phyloP scores from a whole-genome alignment of 2,113 vertebrate species.

The Sinocyclocheilus rhinocerous region DNA sequence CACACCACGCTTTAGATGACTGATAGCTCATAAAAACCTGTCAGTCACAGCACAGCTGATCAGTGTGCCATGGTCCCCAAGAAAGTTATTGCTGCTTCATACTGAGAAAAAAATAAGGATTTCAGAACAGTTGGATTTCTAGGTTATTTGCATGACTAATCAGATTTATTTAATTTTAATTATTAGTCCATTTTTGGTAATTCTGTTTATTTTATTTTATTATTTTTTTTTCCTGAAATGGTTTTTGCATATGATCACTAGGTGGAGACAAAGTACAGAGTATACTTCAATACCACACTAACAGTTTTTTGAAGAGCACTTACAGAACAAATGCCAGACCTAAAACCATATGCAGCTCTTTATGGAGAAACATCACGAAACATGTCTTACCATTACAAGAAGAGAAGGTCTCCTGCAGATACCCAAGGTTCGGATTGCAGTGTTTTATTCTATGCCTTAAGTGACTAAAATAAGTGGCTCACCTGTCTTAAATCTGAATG shows the following conservation, averaged over 20 bases:
- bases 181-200: neutral
- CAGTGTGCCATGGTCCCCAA: slow-evolving; percentile 39
- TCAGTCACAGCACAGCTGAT: slow-evolving; percentile 61
- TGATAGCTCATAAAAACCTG: slow-evolving; percentile 74
- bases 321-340: neutral
- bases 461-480: slow-evolving; percentile 35
- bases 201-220: neutral
- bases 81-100: neutral
- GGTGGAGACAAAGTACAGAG: slow-evolving; percentile 74
- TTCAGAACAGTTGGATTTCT: neutral
- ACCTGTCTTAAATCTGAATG: slow-evolving; percentile 49
- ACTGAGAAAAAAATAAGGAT: neutral
- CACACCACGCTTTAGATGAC: slow-evolving; percentile 67
- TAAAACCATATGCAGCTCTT: slow-evolving; percentile 19
- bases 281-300: slow-evolving; percentile 37
- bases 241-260: slow-evolving; percentile 55
- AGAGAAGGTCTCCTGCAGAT: neutral
- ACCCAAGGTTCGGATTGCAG: slow-evolving; percentile 33
- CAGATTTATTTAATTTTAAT: too few relatives aligned
- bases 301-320: neutral
- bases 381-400: slow-evolving; percentile 1
- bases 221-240: neutral
- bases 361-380: slow-evolving; percentile 26
- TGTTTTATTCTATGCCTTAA: slow-evolving; percentile 3
- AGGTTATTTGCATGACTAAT: neutral